phyloP scores from a whole-genome alignment of 2,797 vertebrate genomes.

The Xenops minutus region DNA sequence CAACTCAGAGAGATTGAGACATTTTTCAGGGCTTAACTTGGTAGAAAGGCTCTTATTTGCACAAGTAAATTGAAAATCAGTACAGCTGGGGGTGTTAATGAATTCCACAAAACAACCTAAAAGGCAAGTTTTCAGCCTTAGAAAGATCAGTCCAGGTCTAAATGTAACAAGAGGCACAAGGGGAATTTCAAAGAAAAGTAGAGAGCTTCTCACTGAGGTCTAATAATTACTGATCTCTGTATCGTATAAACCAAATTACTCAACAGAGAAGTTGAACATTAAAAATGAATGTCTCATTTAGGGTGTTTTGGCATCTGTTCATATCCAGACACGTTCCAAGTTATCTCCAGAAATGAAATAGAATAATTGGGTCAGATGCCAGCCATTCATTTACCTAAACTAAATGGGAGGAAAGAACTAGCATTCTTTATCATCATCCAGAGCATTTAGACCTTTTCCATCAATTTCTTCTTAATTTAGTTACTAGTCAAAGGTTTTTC shows the following conservation, averaged over 20 bases:
- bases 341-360: conserved; percentile 30
- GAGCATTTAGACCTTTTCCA: neutral
- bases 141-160: neutral
- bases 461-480: conserved; percentile 39
- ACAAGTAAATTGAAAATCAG: neutral
- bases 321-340: conserved; percentile 14
- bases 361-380: conserved; percentile 31
- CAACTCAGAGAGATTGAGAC: neutral
- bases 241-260: neutral
- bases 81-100: neutral
- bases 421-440: neutral
- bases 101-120: neutral
- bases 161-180: neutral
- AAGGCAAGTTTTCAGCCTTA: neutral
- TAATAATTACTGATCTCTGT: conserved; percentile 16
- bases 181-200: neutral
- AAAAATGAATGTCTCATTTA: neutral
- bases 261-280: neutral
- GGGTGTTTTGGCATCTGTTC: neutral
- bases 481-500: conserved; percentile 24
- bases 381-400: conserved; percentile 21
- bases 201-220: neutral
- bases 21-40: neutral
- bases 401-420: conserved; percentile 2
- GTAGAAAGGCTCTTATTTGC: neutral